Evolutionary conservation across 2,888 invertebrate genomes (phyloP).

Genomic region (Spodoptera littoralis): DNA sequence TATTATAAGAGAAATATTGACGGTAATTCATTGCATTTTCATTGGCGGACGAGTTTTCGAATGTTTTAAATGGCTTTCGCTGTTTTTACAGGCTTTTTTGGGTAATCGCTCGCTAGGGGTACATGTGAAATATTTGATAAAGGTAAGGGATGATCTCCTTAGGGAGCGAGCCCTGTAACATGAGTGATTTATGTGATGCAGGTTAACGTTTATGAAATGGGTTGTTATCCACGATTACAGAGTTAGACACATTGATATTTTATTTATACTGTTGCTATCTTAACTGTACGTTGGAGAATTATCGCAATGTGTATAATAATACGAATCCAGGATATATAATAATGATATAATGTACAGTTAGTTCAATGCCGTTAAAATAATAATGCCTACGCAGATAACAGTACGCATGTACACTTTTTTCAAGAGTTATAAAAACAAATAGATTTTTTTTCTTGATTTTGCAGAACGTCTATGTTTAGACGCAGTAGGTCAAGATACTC

Average conservation of each 20-base stretch:
- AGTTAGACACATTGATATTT: too few species aligned
- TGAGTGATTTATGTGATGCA: conserved; percentile 15
- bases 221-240: not conserved
- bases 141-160: conserved; percentile 3
- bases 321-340: conserved; percentile 14
- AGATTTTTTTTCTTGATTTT: not conserved
- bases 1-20: conserved; percentile 23
- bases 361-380: conserved; percentile 28
- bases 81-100: conserved; percentile 5
- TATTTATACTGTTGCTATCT: not conserved
- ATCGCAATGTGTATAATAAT: not conserved
- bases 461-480: not conserved
- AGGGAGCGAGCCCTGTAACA: not conserved
- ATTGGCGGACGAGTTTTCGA: conserved; percentile 11
- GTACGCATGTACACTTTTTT: not conserved
- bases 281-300: not conserved
- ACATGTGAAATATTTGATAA: conserved; percentile 9
- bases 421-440: too few species aligned
- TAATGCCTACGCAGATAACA: conserved; percentile 16
- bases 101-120: conserved; percentile 9
- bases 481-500: too few species aligned
- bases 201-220: conserved; percentile 1
- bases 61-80: conserved; percentile 4
- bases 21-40: conserved; percentile 20
- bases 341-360: conserved; percentile 14